These are phyloP conservation scores for Geodia barretti DNA, from an alignment of 37 sponge, comb jelly and placozoan genomes.

Conservation along the genomic window DNA sequence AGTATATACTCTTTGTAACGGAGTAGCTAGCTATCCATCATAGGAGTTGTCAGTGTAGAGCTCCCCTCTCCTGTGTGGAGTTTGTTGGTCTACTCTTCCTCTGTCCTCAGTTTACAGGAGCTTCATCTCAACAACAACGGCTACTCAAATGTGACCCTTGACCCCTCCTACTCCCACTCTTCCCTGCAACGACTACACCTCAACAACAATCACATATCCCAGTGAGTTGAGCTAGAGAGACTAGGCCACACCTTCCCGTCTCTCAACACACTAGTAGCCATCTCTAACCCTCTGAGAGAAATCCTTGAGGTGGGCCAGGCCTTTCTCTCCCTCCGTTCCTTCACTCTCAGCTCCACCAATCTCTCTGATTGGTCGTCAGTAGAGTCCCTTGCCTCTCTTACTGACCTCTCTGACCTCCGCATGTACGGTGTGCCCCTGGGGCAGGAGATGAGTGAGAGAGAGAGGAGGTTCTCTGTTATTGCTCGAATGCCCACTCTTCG, in stretches of 20 bases:
- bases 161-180: constrained; percentile 9
- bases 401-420: constrained; percentile 28
- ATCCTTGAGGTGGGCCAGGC: neutral
- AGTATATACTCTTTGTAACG: constrained; percentile 22
- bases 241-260: constrained; percentile 55
- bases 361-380: constrained; percentile 40
- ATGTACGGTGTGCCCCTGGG: constrained; percentile 39
- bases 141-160: constrained; percentile 29
- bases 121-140: constrained; percentile 50
- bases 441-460: constrained; percentile 29
- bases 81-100: neutral
- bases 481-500: constrained; percentile 35
- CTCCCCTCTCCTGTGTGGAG: too few relatives aligned
- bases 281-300: constrained; percentile 20
- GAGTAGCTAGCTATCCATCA: constrained; percentile 44
- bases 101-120: constrained; percentile 40
- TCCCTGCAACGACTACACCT: constrained; percentile 32
- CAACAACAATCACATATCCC: constrained; percentile 25
- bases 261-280: constrained; percentile 22
- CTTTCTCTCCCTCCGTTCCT: constrained; percentile 14
- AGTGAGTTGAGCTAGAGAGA: constrained; percentile 33
- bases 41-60: constrained; percentile 16
- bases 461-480: constrained; percentile 48
- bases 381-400: constrained; percentile 20
- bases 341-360: constrained; percentile 38